A percentile compares a stretch with the other conserved stretches of the same genome.
Evolutionary conservation across 2,113 vertebrate genomes (phyloP).

Genomic region (Indicator indicator): DNA sequence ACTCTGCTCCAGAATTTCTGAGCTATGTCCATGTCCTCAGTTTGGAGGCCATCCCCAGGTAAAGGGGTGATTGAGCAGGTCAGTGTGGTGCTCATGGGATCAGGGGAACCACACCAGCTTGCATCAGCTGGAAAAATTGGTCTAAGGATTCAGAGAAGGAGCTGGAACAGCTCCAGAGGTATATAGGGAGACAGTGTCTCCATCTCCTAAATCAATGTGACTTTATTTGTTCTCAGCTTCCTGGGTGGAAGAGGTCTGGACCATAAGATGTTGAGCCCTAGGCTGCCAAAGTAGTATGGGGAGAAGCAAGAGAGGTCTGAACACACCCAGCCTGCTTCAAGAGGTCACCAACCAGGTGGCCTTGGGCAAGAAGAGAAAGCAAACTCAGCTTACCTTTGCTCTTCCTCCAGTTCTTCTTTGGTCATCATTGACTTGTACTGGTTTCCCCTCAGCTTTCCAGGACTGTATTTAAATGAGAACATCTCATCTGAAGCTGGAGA

Average conservation of each 20-base stretch:
- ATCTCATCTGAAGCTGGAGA: slow-evolving; percentile 70
- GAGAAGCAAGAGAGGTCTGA: background rate
- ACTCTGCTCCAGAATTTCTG: background rate
- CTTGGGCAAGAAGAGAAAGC: background rate
- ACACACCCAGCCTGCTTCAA: background rate
- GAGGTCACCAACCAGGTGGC: background rate
- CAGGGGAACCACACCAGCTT: background rate
- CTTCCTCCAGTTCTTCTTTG: slow-evolving; percentile 90
- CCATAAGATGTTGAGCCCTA: rapidly evolving
- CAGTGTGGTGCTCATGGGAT: background rate
- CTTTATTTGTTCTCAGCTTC: background rate
- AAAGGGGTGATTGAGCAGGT: background rate
- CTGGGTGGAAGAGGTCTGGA: background rate
- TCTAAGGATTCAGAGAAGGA: background rate
- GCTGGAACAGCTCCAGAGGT: background rate
- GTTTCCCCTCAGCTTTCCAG: slow-evolving; percentile 85
- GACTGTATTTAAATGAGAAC: slow-evolving; percentile 80
- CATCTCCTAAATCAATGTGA: background rate
- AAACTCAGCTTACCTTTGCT: slow-evolving; percentile 85
- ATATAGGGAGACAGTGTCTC: background rate
- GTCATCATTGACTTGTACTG: slow-evolving; percentile 88
- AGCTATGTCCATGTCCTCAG: background rate
- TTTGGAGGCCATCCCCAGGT: background rate
- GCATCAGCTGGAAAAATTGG: background rate
- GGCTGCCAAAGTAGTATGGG: background rate